Conservation (phyloP, 2,888 invertebrate species). For the Hyposoter didymator region DNA sequence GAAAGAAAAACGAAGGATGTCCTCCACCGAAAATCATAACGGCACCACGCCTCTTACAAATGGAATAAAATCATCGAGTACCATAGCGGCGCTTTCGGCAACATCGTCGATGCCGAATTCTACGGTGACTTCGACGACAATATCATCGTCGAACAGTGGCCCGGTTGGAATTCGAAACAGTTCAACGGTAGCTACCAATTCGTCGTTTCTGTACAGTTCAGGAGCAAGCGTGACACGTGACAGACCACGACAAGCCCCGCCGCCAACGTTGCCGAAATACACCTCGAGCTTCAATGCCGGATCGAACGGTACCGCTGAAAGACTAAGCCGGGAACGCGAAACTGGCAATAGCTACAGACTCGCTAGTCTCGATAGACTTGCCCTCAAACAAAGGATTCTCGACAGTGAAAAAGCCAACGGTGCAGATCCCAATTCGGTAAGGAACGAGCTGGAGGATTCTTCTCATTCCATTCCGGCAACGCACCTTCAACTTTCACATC, state of each 20-base stretch:
- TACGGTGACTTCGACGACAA: constrained; percentile 66
- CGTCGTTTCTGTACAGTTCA: constrained; percentile 82
- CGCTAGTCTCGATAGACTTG: constrained; percentile 93
- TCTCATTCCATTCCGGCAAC: not conserved
- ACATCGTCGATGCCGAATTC: constrained; percentile 68
- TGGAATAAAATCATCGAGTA: constrained; percentile 78
- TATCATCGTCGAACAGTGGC: constrained; percentile 68
- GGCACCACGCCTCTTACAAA: constrained; percentile 78
- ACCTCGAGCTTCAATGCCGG: constrained; percentile 92
- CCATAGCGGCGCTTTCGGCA: constrained; percentile 69
- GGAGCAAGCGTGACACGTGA: constrained; percentile 78
- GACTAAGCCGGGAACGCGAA: constrained; percentile 88
- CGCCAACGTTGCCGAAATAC: constrained; percentile 92
- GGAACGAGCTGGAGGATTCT: constrained; percentile 60
- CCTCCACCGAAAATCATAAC: constrained; percentile 79
- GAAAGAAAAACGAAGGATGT: constrained; percentile 43
- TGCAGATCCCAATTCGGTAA: constrained; percentile 81
- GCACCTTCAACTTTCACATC: not conserved
- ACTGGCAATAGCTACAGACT: constrained; percentile 91
- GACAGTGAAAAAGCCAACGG: constrained; percentile 88
- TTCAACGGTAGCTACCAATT: constrained; percentile 77
- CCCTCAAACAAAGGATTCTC: constrained; percentile 92
- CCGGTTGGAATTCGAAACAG: constrained; percentile 52
- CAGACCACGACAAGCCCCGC: constrained; percentile 88
- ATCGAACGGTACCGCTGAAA: constrained; percentile 85